phyloP scores from a whole-genome alignment of 2,113 vertebrate species.

The Nanger granti region DNA sequence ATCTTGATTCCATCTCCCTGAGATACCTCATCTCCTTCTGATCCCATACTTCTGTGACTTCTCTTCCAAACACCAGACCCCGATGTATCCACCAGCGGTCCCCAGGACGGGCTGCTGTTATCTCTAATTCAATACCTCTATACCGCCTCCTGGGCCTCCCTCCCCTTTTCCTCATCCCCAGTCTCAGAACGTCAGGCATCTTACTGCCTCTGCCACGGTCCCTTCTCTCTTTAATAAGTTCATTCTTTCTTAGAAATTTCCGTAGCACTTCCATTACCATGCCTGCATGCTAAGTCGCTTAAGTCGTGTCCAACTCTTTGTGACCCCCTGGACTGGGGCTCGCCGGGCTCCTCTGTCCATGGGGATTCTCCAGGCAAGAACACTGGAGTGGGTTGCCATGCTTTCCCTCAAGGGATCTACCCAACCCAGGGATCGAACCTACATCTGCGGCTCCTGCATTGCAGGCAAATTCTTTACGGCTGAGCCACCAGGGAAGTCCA shows the following conservation, averaged over 20 bases:
- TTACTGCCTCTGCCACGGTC: neutral
- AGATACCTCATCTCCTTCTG: too few species aligned
- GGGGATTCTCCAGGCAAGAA: neutral
- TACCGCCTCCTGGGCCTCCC: neutral
- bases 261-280: too few species aligned
- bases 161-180: neutral
- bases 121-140: neutral
- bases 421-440: neutral
- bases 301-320: neutral
- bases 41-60: neutral
- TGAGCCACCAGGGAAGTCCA: neutral
- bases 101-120: too few species aligned
- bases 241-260: neutral
- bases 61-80: neutral
- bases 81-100: accelerated
- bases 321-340: neutral
- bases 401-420: neutral
- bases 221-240: neutral
- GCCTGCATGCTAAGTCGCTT: neutral
- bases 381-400: neutral
- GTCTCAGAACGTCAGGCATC: neutral
- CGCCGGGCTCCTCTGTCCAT: neutral
- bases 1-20: neutral
- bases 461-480: neutral
- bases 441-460: neutral